Evolutionary conservation across 2,797 vertebrate genomes (phyloP).

Genomic region (Micropoecilia bifurca): DNA sequence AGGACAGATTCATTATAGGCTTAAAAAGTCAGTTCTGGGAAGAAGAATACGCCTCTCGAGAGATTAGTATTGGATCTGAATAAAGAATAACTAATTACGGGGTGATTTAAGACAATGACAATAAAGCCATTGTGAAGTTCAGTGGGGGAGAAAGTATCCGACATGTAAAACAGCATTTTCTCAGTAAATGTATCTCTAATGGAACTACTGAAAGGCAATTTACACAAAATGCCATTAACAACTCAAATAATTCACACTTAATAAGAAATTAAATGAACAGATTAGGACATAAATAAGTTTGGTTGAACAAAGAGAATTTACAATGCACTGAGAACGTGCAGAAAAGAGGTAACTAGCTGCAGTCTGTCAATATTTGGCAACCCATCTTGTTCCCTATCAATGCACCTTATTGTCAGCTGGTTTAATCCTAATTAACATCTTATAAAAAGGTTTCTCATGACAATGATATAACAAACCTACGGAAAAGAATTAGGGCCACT

Average conservation of each 20-base stretch:
- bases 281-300: neutral
- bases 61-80: conserved; percentile 66
- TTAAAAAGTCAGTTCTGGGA: conserved; percentile 64
- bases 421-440: neutral
- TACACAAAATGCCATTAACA: neutral
- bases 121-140: conserved; percentile 38
- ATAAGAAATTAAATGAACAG: neutral
- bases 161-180: neutral
- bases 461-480: neutral
- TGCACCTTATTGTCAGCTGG: neutral
- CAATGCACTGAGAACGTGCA: neutral
- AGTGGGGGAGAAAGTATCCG: conserved; percentile 1
- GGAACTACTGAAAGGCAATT: neutral
- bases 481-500: no score
- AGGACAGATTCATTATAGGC: conserved; percentile 69
- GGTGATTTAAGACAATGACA: conserved; percentile 59
- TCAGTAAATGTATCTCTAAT: neutral
- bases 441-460: neutral
- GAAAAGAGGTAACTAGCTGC: neutral
- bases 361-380: neutral
- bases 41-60: conserved; percentile 51
- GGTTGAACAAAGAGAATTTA: no score
- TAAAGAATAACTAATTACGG: conserved; percentile 66
- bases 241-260: neutral
- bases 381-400: neutral